Percentiles rank a stretch among this genome's conserved stretches.
Evolutionary conservation across 2,113 vertebrate genomes (phyloP).

Genomic region (Kryptolebias marmoratus): DNA sequence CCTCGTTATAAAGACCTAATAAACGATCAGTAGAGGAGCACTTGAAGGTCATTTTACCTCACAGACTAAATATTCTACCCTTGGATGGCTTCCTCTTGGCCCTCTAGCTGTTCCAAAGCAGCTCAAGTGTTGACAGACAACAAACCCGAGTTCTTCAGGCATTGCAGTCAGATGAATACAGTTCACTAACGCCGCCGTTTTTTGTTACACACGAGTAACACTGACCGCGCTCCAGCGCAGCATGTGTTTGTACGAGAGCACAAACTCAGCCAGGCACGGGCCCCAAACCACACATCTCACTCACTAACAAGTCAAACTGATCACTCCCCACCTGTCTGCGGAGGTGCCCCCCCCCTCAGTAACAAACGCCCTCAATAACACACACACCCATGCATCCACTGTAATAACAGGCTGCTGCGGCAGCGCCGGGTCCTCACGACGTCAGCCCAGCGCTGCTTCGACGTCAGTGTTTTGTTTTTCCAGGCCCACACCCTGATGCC

Average conservation of each 20-base stretch:
- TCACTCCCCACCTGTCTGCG: slow-evolving; percentile 52
- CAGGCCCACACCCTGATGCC: slow-evolving; percentile 78
- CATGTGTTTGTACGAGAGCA: slow-evolving; percentile 1
- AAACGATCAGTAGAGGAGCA: slow-evolving; percentile 10
- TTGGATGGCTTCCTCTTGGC: slow-evolving; percentile 29
- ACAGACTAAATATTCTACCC: slow-evolving; percentile 39
- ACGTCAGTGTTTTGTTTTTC: slow-evolving; percentile 79
- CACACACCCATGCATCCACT: slow-evolving; percentile 41
- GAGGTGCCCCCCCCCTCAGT: slow-evolving; percentile 36
- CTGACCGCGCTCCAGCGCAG: neutral
- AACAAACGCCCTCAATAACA: slow-evolving; percentile 39
- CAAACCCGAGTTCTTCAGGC: slow-evolving; percentile 51
- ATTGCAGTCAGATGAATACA: slow-evolving; percentile 30
- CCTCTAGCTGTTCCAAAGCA: slow-evolving; percentile 36
- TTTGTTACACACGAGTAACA: slow-evolving; percentile 14
- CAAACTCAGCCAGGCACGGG: neutral
- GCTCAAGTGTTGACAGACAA: slow-evolving; percentile 60
- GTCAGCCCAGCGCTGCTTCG: slow-evolving; percentile 62
- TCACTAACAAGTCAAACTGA: slow-evolving; percentile 4
- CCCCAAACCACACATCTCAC: slow-evolving; percentile 26
- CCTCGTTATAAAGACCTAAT: slow-evolving; percentile 18
- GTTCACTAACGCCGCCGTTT: slow-evolving; percentile 29
- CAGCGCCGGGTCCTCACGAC: slow-evolving; percentile 58
- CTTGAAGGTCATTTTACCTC: slow-evolving; percentile 34
- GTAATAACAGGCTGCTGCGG: slow-evolving; percentile 73